Evolutionary conservation across 2,888 invertebrate genomes (phyloP).

Genomic region (Pinctada fucata): DNA sequence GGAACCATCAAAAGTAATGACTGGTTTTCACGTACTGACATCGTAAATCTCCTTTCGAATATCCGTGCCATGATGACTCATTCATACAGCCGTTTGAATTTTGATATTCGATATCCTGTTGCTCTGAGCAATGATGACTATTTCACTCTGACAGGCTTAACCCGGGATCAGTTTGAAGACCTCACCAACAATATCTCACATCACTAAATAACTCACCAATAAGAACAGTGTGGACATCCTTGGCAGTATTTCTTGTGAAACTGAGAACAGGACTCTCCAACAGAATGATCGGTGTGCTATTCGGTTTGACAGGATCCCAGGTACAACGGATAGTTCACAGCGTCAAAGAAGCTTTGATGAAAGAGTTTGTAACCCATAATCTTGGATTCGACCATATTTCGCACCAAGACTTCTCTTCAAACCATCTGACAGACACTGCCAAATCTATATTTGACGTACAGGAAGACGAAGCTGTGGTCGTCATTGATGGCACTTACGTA

Average conservation of each 20-base stretch:
- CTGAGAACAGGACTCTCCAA: slow-evolving; percentile 26
- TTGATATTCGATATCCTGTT: slow-evolving; percentile 4
- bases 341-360: slow-evolving; percentile 10
- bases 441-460: slow-evolving; percentile 5
- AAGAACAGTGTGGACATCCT: slow-evolving; percentile 13
- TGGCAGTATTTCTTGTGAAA: slow-evolving; percentile 20
- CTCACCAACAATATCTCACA: neutral
- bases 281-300: slow-evolving; percentile 7
- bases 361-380: slow-evolving; percentile 10
- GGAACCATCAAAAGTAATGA: neutral
- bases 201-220: slow-evolving; percentile 1
- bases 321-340: slow-evolving; percentile 6
- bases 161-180: slow-evolving; percentile 17
- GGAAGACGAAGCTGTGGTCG: slow-evolving; percentile 8
- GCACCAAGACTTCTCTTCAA: slow-evolving; percentile 4
- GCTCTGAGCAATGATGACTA: slow-evolving; percentile 17
- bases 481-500: slow-evolving; percentile 28
- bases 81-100: neutral
- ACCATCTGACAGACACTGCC: slow-evolving; percentile 15
- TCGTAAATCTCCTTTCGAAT: neutral
- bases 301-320: slow-evolving; percentile 4
- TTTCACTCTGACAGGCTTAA: slow-evolving; percentile 17
- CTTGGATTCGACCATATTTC: slow-evolving; percentile 19
- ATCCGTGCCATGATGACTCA: neutral
- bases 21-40: neutral